Evolutionary conservation across 2,113 vertebrate genomes (phyloP).

Genomic region (Rhinogobius similis): DNA sequence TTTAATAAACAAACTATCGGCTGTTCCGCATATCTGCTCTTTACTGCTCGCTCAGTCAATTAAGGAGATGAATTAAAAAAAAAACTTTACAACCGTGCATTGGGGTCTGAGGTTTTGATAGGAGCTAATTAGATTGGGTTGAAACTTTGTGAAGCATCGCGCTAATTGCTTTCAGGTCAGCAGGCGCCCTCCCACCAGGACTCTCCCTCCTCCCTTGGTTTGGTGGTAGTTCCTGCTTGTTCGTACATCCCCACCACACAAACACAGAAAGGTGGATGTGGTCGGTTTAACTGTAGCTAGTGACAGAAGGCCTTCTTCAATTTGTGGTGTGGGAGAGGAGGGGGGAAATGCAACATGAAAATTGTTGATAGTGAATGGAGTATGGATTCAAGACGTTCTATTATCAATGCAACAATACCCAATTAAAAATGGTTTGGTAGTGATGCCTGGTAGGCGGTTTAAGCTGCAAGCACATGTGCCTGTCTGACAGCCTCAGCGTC

Average conservation of each 20-base stretch:
- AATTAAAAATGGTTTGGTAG: neutral
- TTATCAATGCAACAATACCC: neutral
- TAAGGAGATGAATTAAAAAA: constrained; percentile 59
- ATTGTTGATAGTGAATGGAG: neutral
- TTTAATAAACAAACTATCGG: constrained; percentile 74
- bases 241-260: constrained; percentile 19
- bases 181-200: constrained; percentile 61
- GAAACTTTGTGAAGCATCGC: constrained; percentile 69
- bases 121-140: constrained; percentile 76
- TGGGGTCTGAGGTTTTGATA: constrained; percentile 72
- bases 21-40: constrained; percentile 74
- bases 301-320: constrained; percentile 43
- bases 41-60: constrained; percentile 73
- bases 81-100: constrained; percentile 52
- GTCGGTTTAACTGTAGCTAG: constrained; percentile 38
- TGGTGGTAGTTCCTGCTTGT: neutral
- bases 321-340: constrained; percentile 41
- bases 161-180: constrained; percentile 75
- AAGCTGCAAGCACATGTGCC: too few relatives aligned
- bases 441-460: neutral
- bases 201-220: constrained; percentile 26
- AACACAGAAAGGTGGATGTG: constrained; percentile 31
- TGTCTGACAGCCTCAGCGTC: too few relatives aligned
- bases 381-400: constrained; percentile 12
- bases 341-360: constrained; percentile 11